phyloP scores from a whole-genome alignment of 2,797 vertebrate species.

The Scyliorhinus canicula region DNA sequence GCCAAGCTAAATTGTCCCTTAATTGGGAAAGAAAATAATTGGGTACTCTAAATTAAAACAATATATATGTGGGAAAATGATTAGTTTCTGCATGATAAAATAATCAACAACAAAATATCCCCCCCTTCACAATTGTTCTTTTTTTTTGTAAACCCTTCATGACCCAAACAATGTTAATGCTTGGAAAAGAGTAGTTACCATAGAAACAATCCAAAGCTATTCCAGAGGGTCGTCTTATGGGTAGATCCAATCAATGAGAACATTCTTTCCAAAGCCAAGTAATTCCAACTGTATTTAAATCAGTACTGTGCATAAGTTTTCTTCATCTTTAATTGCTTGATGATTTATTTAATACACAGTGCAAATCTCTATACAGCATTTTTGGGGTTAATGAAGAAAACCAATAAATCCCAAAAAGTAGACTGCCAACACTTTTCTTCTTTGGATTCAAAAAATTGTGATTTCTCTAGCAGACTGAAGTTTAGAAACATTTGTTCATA shows the following conservation, averaged over 20 bases:
- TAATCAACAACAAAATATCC: not conserved
- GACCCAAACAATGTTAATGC: constrained; percentile 19
- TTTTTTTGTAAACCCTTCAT: not conserved
- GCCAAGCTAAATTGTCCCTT: no score
- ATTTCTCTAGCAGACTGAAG: constrained; percentile 21
- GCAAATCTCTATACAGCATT: not conserved
- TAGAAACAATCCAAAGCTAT: constrained; percentile 19
- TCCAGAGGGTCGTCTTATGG: not conserved
- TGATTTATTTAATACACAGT: not conserved
- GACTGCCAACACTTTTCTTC: not conserved
- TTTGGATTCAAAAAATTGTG: not conserved
- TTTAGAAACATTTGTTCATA: not conserved
- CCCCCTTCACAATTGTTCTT: not conserved
- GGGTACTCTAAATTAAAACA: no score
- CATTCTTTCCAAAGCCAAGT: constrained; percentile 26
- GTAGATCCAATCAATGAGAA: constrained; percentile 37
- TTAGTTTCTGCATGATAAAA: not conserved
- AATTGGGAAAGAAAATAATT: no score
- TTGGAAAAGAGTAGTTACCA: constrained; percentile 24
- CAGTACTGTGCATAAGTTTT: constrained; percentile 18
- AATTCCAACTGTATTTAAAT: constrained; percentile 39
- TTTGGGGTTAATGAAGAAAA: not conserved
- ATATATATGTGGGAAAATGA: no score
- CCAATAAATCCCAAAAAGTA: not conserved
- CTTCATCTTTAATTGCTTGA: not conserved